phyloP scores from a whole-genome alignment of 2,797 vertebrate genomes.

The Acridotheres tristis region DNA sequence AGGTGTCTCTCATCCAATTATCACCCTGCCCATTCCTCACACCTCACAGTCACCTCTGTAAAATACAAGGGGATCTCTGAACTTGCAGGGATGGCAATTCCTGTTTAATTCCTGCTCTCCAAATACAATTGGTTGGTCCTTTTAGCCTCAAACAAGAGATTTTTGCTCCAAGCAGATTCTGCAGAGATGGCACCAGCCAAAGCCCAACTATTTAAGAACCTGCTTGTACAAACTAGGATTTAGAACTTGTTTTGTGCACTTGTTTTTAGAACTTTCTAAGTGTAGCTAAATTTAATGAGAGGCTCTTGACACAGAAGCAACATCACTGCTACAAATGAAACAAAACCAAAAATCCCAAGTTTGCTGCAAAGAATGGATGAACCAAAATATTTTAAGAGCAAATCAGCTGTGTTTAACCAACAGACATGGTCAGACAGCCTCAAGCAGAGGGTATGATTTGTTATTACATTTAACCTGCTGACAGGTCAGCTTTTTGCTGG shows the following conservation, averaged over 20 bases:
- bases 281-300: neutral
- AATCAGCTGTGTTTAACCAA: neutral
- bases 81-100: neutral
- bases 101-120: neutral
- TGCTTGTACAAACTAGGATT: neutral
- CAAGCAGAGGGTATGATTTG: neutral
- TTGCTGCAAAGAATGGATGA: neutral
- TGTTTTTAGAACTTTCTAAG: neutral
- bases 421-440: neutral
- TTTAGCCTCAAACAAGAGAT: neutral
- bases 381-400: neutral
- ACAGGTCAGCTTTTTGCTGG: neutral
- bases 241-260: neutral
- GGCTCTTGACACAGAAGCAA: neutral
- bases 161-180: neutral
- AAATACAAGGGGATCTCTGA: neutral
- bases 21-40: neutral
- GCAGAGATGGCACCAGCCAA: neutral
- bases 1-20: neutral
- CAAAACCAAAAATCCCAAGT: neutral
- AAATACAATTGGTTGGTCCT: neutral
- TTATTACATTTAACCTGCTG: neutral
- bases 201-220: neutral
- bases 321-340: neutral
- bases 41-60: neutral